Evolutionary conservation across 2,113 vertebrate genomes (phyloP).

Genomic region (Jaculus jaculus): DNA sequence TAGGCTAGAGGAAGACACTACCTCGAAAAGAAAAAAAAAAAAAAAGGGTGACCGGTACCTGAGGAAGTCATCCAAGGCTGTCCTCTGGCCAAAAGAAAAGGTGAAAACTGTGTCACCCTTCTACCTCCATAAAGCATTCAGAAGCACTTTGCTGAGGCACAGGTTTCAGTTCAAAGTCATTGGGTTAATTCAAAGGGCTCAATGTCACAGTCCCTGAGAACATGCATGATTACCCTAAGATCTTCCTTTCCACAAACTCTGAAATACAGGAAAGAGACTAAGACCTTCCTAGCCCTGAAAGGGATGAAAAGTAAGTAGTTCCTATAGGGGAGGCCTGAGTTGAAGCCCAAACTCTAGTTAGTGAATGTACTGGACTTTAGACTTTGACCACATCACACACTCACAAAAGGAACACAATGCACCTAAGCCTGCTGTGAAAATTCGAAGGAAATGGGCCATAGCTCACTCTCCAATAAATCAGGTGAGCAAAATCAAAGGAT

Average conservation of each 20-base stretch:
- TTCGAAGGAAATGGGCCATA: neutral
- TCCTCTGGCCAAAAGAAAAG: neutral
- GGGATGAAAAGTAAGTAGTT: neutral
- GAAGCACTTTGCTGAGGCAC: neutral
- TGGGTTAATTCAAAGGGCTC: neutral
- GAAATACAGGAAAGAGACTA: constrained; percentile 7
- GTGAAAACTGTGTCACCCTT: neutral
- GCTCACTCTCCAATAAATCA: neutral
- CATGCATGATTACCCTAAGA: neutral
- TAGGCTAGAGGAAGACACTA: no score
- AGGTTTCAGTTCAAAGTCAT: neutral
- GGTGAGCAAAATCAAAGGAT: neutral
- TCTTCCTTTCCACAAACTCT: neutral
- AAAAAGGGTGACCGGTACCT: no score
- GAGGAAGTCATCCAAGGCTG: no score
- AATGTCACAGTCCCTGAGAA: neutral
- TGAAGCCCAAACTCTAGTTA: neutral
- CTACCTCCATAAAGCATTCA: neutral
- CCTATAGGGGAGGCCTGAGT: neutral
- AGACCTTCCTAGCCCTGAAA: neutral
- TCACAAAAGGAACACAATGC: neutral
- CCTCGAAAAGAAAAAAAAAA: no score
- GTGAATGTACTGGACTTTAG: neutral
- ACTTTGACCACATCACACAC: neutral
- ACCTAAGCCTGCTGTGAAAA: neutral